A percentile compares a stretch with the other conserved stretches of the same genome.
Conservation (phyloP, 2,888 invertebrate species). For the Drosophila leonis region DNA sequence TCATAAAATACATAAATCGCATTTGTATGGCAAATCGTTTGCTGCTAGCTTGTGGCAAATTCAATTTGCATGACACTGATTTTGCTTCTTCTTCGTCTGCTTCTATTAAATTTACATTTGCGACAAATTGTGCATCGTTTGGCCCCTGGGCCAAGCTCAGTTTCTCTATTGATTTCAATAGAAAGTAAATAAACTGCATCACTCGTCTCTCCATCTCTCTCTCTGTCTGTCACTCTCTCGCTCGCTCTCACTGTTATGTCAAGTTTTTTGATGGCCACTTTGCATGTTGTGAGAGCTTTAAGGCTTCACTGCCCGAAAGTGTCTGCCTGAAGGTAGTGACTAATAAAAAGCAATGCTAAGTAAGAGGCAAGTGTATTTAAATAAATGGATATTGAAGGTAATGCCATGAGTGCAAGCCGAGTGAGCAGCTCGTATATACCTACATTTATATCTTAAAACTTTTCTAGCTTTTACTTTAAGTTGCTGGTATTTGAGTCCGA, state of each 20-base stretch:
- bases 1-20: constrained; percentile 35
- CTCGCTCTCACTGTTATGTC: background rate
- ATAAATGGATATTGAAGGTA: background rate
- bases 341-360: constrained; percentile 16
- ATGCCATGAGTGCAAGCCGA: background rate
- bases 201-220: background rate
- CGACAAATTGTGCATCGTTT: constrained; percentile 27
- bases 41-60: constrained; percentile 37
- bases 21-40: constrained; percentile 52
- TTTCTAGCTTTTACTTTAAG: background rate
- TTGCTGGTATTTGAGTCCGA: background rate
- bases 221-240: background rate
- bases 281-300: constrained; percentile 26
- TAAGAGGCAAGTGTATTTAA: background rate
- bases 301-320: constrained; percentile 22
- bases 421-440: background rate
- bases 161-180: constrained; percentile 29
- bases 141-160: constrained; percentile 8
- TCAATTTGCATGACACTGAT: constrained; percentile 55
- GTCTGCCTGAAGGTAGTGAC: constrained; percentile 11
- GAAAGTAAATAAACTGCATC: constrained; percentile 16
- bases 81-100: constrained; percentile 30
- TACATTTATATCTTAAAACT: background rate
- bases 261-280: constrained; percentile 31
- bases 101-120: constrained; percentile 52